These are phyloP conservation scores for Acanthaster planci DNA, from an alignment of 35 echinoderm and acorn worm genomes.

Conservation along the genomic window DNA sequence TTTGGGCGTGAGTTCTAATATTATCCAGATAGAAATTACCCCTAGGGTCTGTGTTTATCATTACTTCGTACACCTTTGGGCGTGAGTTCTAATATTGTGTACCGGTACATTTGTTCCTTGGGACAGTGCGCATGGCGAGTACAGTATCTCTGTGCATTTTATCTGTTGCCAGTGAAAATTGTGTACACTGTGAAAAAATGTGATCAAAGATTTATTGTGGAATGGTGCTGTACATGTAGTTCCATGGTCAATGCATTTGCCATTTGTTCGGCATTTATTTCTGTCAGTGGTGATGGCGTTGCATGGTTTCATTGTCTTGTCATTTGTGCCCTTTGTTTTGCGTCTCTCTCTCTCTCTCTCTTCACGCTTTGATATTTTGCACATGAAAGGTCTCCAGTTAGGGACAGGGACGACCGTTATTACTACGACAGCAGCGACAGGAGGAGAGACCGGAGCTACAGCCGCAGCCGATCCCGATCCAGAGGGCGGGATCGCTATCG, in stretches of 20 bases:
- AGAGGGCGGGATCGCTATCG: constrained; percentile 55
- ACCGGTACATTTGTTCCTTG: too few species aligned
- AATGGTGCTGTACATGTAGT: not conserved
- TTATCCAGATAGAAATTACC: too few species aligned
- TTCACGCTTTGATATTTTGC: constrained; percentile 9
- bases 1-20: too few species aligned
- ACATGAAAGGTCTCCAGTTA: constrained; percentile 43
- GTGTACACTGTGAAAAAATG: not conserved
- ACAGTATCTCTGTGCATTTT: too few species aligned
- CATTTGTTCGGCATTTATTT: not conserved
- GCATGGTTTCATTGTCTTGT: not conserved
- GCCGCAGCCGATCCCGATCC: constrained; percentile 76
- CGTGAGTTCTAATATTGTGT: too few species aligned
- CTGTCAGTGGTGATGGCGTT: not conserved
- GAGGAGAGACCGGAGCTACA: constrained; percentile 21
- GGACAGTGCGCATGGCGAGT: too few species aligned
- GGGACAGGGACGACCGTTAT: constrained; percentile 55
- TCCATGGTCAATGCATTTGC: too few species aligned
- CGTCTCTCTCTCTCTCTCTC: constrained; percentile 37
- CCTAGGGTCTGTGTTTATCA: too few species aligned
- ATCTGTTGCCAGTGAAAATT: too few species aligned
- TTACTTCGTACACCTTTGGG: too few species aligned
- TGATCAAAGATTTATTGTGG: too few species aligned
- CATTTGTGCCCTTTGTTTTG: not conserved
- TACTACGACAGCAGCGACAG: constrained; percentile 37